Percentiles rank a stretch among this genome's conserved stretches.
phyloP scores from a whole-genome alignment of 2,888 invertebrate species.

The Sturmia bella region DNA sequence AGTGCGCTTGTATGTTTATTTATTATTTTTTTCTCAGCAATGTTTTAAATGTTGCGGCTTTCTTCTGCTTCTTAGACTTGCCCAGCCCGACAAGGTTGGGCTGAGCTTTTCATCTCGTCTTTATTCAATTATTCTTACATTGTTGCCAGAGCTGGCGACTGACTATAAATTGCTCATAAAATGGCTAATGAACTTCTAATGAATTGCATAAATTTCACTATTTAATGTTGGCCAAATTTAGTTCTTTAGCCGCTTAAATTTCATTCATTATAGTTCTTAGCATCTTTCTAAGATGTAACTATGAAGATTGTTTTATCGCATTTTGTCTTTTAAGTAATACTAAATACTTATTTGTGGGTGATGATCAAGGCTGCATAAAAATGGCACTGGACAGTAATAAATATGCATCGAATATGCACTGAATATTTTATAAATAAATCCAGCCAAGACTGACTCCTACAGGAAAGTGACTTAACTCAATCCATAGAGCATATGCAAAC shows the following conservation, averaged over 20 bases:
- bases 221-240: constrained; percentile 47
- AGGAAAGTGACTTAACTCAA: too few relatives aligned
- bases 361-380: too few relatives aligned
- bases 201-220: constrained; percentile 37
- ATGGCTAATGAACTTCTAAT: constrained; percentile 67
- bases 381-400: too few relatives aligned
- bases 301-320: constrained; percentile 30
- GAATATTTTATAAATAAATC: too few relatives aligned
- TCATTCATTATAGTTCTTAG: neutral
- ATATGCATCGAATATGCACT: too few relatives aligned
- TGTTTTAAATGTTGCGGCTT: constrained; percentile 31
- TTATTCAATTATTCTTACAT: constrained; percentile 65
- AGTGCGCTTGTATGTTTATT: constrained; percentile 3
- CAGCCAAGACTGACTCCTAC: too few relatives aligned
- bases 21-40: neutral
- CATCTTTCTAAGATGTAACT: constrained; percentile 1
- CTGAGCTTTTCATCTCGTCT: constrained; percentile 32
- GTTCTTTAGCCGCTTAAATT: neutral
- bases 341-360: too few relatives aligned
- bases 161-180: constrained; percentile 65
- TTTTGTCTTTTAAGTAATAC: too few relatives aligned
- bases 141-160: constrained; percentile 63
- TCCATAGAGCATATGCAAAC: too few relatives aligned
- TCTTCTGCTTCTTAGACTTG: constrained; percentile 1
- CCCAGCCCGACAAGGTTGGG: constrained; percentile 24